Evolutionary conservation across 2,888 invertebrate genomes (phyloP), one percentile per base, ranked within the genome.

Genomic region (Pyralis farinalis): DNA sequence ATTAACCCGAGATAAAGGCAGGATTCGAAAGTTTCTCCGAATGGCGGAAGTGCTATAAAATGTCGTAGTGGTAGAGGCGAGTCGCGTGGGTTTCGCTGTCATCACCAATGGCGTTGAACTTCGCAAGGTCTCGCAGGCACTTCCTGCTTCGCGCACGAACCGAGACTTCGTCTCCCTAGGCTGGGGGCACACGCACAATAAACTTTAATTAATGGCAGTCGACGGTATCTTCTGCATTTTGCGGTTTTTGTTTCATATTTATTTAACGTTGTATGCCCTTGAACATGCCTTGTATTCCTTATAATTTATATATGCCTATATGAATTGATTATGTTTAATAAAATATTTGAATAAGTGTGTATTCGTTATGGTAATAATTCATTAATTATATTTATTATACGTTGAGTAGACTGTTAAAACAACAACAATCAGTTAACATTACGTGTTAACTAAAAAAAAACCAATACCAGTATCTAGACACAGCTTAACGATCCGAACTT

Each of bases 21-120:
- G 64, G 46, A 67, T 75, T 60, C 71, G 70, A 71, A 59, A 74
- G 69, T 82, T 81, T 80, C 79, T 74, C 74, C 61, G 46, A 50
- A 65, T 63, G 61, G 65, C 77, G 81, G 81, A 81, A 81, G 72
- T 56, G 54, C 54, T 55, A 53, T 58, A 58, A 60, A 64, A 65
- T 61, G 57, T 65, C 47, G 46, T 48, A 43, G 49, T 53, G 57
- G 50, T 54, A 55, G 47, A 51, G 57, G 58, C 52, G 48, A 54
- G 42, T 43, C 48, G 58, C 55, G 59, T 60, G 57, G 61, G 57
- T 46, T 45, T 56, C 49, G 59, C 53, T 40, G 48, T 52, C 63
- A 66, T 66, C 69, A 58, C 41, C 58, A 51, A 67, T 66, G 70
- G 58, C 77, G 75, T 71, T 80, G 81, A 81, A 82, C 81, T 72